Conservation (phyloP, 2,797 vertebrate genomes). For the Cygnus olor region DNA sequence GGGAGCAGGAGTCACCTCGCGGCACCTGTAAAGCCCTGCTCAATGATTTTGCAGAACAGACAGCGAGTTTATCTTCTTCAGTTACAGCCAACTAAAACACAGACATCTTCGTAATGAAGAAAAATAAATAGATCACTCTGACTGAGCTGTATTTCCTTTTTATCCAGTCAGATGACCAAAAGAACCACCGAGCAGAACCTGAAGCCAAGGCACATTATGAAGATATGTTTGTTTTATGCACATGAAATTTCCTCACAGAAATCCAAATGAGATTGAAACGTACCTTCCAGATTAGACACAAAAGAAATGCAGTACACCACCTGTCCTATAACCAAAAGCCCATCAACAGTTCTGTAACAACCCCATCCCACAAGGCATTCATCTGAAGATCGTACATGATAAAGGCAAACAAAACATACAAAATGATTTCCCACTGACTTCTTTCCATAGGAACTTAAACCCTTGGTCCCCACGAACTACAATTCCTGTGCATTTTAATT, state of each 20-base stretch:
- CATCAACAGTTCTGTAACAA: background rate
- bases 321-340: background rate
- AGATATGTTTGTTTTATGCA: background rate
- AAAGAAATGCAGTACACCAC: background rate
- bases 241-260: background rate
- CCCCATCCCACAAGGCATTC: background rate
- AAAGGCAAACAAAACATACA: background rate
- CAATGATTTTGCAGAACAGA: background rate
- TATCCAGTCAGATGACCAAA: background rate
- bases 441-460: background rate
- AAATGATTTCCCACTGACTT: background rate
- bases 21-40: background rate
- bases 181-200: background rate
- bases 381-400: background rate
- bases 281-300: background rate
- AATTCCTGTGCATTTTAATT: background rate
- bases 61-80: accelerated
- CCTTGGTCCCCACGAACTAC: background rate
- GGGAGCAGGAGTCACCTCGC: background rate
- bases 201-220: background rate
- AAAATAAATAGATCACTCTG: background rate
- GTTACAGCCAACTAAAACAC: background rate
- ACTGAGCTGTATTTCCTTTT: background rate
- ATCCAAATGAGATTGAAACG: background rate
- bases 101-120: background rate